Evolutionary conservation across 2,113 vertebrate genomes (phyloP), one percentile per base, ranked within the genome.

Genomic region (Zosterops pallidus): DNA sequence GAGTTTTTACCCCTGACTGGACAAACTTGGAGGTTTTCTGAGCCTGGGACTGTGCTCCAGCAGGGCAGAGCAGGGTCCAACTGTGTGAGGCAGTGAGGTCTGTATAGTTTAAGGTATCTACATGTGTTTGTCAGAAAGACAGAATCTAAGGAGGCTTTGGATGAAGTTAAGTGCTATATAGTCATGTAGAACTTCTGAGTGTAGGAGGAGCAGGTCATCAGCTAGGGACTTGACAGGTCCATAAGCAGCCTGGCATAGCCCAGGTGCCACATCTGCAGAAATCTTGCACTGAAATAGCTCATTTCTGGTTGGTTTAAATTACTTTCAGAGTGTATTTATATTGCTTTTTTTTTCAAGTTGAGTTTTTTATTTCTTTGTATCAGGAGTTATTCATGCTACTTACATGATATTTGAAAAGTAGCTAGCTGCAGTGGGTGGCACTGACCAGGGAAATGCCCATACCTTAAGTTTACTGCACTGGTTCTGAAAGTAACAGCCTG

Each of bases 401-500:
- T 70, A n/a, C 14, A 18, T 26, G 60, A 29, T 55, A 44, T 35
- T 76, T 37, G 63, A 83, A 76, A 88, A 82, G 49, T 7, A 69
- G 19, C 60, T 18, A 29, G 24, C 31, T 44, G 56, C 52, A 42
- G 35, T 74, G 71, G 33, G 44, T 59, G 68, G 55, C 53, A 16
- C 12, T 77, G 65, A 57, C 56, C 37, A 84, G 87, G 84, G 62
- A 93, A 80, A 76, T 86, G 68, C 94, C 88, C 11, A 2, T 49
- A 67, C 49, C 39, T 63, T 94, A 92, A 78, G 69, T 90, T 96
- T 92, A 75, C 90, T 88, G 50, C 2, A 1, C 65, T 28, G 31
- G 35, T 90, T 94, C 92, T 96, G 89, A 84, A 94, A 94, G 90
- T 90, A 96, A 79, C 92, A 92, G 93, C 42, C 84, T 97, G 96